Conservation (phyloP, 53 echinoderm and acorn worm species). For the Pentamera pediparva region DNA sequence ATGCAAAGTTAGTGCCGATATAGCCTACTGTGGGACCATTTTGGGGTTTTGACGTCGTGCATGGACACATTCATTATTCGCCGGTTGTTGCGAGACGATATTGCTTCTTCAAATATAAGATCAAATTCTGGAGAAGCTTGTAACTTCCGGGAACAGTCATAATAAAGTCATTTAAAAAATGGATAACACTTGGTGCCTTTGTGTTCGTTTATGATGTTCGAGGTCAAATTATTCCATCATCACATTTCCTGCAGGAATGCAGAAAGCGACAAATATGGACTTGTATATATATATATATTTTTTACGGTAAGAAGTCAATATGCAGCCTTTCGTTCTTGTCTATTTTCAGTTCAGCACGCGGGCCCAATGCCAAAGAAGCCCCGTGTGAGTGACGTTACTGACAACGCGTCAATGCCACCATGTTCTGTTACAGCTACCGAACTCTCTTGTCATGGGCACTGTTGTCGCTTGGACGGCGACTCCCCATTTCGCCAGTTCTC, state of each 20-base stretch:
- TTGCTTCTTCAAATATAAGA: too few species aligned
- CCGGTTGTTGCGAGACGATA: too few species aligned
- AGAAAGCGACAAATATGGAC: not conserved
- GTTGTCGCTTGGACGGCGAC: not conserved
- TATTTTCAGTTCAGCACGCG: not conserved
- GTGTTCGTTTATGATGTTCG: not conserved
- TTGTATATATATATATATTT: not conserved
- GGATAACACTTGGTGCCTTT: too few species aligned
- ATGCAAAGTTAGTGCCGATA: too few species aligned
- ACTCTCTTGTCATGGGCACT: not conserved
- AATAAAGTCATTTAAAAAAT: too few species aligned
- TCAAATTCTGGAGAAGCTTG: too few species aligned
- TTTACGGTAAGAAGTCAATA: too few species aligned
- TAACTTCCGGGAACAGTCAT: too few species aligned
- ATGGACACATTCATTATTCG: too few species aligned
- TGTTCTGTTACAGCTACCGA: not conserved
- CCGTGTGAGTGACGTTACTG: not conserved
- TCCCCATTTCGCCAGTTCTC: not conserved
- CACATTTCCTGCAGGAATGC: not conserved
- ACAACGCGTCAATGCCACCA: not conserved
- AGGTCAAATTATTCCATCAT: not conserved
- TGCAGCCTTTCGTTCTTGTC: too few species aligned
- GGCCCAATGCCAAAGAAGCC: slow-evolving; percentile 15
- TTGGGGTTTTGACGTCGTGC: too few species aligned
- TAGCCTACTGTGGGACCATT: too few species aligned